A percentile compares a stretch with the other conserved stretches of the same genome.
Conservation (phyloP, 2,888 invertebrate genomes). For the Drosophila tripunctata region DNA sequence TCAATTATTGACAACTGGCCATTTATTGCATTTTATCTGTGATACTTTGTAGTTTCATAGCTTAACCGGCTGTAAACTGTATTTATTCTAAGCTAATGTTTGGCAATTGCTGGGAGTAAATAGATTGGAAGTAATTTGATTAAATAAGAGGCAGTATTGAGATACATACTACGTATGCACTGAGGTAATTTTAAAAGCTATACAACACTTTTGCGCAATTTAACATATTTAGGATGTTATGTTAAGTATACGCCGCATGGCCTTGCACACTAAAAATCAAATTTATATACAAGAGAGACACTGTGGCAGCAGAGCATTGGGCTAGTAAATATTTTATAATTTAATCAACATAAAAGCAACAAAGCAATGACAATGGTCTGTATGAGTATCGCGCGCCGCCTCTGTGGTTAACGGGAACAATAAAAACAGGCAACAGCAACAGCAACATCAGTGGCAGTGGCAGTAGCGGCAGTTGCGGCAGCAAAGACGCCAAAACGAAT, state of each 20-base stretch:
- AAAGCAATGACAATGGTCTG: slow-evolving; percentile 54
- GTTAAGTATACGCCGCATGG: slow-evolving; percentile 56
- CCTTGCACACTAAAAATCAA: slow-evolving; percentile 57
- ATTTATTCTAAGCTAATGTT: not conserved
- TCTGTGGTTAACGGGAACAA: slow-evolving; percentile 69
- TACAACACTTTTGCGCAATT: slow-evolving; percentile 4
- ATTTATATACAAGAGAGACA: slow-evolving; percentile 57
- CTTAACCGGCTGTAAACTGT: not conserved
- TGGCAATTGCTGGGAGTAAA: not conserved
- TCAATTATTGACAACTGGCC: not conserved
- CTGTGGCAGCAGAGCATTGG: slow-evolving; percentile 22
- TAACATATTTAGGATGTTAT: slow-evolving; percentile 9
- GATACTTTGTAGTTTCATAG: not conserved
- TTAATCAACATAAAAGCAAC: slow-evolving; percentile 81
- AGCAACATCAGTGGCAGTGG: not conserved
- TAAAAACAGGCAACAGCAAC: slow-evolving; percentile 51
- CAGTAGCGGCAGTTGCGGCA: no score
- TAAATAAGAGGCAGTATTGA: slow-evolving; percentile 6
- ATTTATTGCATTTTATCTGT: not conserved
- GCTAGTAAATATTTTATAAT: slow-evolving; percentile 79
- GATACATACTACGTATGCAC: not conserved
- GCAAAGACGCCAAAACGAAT: slow-evolving; percentile 51
- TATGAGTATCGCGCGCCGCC: slow-evolving; percentile 42
- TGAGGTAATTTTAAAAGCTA: slow-evolving; percentile 9
- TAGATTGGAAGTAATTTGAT: slow-evolving; percentile 5